These are phyloP conservation scores for Caenorhabditis sinica DNA, from an alignment of 2,888 invertebrate species.

Conservation along the genomic window DNA sequence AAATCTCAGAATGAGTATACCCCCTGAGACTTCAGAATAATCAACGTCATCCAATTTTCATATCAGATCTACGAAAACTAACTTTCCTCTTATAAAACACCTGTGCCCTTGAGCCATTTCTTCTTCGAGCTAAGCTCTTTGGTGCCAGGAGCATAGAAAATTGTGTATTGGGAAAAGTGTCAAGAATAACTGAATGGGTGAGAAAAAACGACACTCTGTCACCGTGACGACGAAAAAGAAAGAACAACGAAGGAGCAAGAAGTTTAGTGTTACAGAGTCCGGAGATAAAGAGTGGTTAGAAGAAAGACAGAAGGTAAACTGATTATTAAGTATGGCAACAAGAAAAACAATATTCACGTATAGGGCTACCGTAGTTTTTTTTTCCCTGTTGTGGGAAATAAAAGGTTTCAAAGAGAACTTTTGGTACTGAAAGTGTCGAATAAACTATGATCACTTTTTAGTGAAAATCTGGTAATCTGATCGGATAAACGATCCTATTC, in stretches of 20 bases:
- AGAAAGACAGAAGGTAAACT: background rate
- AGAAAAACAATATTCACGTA: background rate
- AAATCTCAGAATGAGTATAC: background rate
- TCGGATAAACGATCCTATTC: slow-evolving; percentile 14
- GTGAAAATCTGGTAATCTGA: slow-evolving; percentile 24
- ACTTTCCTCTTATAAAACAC: background rate
- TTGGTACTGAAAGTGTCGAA: background rate
- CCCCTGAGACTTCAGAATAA: background rate
- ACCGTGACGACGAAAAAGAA: slow-evolving; percentile 35
- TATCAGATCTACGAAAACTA: background rate
- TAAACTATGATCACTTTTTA: slow-evolving; percentile 17
- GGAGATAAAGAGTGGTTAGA: background rate
- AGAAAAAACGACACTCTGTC: slow-evolving; percentile 23
- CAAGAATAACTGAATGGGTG: slow-evolving; percentile 6
- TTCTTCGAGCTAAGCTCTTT: background rate
- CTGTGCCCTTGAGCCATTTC: slow-evolving; percentile 1
- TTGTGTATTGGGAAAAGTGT: slow-evolving; percentile 1
- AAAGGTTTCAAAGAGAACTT: background rate
- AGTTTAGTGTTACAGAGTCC: background rate
- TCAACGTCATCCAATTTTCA: background rate
- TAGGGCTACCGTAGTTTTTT: background rate
- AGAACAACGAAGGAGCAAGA: background rate
- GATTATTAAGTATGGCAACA: background rate
- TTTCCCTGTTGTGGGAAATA: background rate
- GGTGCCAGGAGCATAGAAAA: background rate